These are phyloP conservation scores for Nemoura dubitans DNA, from an alignment of 2,888 invertebrate genomes.

Conservation along the genomic window DNA sequence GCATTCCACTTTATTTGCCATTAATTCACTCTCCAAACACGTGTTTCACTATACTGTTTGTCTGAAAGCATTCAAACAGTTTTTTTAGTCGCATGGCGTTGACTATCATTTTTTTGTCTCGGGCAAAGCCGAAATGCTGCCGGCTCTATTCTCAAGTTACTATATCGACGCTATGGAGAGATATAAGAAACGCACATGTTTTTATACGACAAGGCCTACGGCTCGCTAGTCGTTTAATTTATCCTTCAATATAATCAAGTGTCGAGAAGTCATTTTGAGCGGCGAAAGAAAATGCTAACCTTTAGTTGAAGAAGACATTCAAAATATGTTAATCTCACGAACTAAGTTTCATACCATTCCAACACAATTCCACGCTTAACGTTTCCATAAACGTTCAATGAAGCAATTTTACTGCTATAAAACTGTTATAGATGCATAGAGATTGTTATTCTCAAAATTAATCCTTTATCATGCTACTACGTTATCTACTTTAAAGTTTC, in stretches of 20 bases:
- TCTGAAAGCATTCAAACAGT: not conserved
- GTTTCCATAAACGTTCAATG: not conserved
- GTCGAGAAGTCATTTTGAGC: not conserved
- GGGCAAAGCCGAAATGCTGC: not conserved
- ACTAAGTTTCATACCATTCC: not conserved
- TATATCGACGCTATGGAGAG: not conserved
- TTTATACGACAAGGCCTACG: slow-evolving; percentile 7
- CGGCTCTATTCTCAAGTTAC: not conserved
- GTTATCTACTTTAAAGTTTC: no score
- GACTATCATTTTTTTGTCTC: not conserved
- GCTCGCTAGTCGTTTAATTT: not conserved
- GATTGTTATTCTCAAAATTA: not conserved
- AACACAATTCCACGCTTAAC: not conserved
- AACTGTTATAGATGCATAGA: not conserved
- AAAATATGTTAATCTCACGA: not conserved
- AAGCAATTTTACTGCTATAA: not conserved
- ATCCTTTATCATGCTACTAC: no score
- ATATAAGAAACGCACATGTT: not conserved
- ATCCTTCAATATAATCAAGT: slow-evolving; percentile 7
- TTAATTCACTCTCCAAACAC: not conserved
- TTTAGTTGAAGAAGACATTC: slow-evolving; percentile 4
- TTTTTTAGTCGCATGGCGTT: not conserved
- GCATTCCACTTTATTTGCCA: not conserved
- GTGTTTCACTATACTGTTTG: not conserved
- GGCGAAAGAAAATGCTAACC: not conserved